Evolutionary conservation across 2,888 invertebrate species (phyloP).

Genomic region (Onthophagus sagittarius): DNA sequence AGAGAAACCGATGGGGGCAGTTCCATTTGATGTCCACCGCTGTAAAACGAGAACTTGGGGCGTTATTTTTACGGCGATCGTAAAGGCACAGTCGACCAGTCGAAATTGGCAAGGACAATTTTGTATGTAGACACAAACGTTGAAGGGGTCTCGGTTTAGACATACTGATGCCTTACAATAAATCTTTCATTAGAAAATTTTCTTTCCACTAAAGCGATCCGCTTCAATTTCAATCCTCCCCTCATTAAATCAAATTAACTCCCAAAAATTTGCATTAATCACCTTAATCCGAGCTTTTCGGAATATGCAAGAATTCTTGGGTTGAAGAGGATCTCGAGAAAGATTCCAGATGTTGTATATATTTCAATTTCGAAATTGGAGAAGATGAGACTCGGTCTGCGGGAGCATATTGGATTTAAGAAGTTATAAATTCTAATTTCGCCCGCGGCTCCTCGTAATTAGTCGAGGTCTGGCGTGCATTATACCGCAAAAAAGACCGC

Average conservation of each 20-base stretch:
- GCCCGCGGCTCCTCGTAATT: slow-evolving; percentile 41
- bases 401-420: slow-evolving; percentile 42
- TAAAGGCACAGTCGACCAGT: background rate
- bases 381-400: slow-evolving; percentile 34
- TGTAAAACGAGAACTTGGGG: background rate
- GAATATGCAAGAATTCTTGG: background rate
- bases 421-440: slow-evolving; percentile 49
- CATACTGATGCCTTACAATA: too few relatives aligned
- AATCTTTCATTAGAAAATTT: too few relatives aligned
- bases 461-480: slow-evolving; percentile 36
- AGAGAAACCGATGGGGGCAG: background rate
- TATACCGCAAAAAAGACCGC: slow-evolving; percentile 15
- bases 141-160: too few relatives aligned
- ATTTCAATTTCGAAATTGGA: slow-evolving; percentile 40
- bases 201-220: too few relatives aligned
- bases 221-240: too few relatives aligned
- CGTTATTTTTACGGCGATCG: background rate
- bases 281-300: slow-evolving; percentile 34
- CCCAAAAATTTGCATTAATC: slow-evolving; percentile 39
- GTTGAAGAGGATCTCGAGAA: slow-evolving; percentile 29
- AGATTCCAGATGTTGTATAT: slow-evolving; percentile 41
- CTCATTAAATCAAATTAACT: background rate
- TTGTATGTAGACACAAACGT: background rate
- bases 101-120: background rate
- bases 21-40: slow-evolving; percentile 5